Evolutionary conservation across 1,140 invertebrate species (phyloP).

Genomic region (Cyclargus thomasi): DNA sequence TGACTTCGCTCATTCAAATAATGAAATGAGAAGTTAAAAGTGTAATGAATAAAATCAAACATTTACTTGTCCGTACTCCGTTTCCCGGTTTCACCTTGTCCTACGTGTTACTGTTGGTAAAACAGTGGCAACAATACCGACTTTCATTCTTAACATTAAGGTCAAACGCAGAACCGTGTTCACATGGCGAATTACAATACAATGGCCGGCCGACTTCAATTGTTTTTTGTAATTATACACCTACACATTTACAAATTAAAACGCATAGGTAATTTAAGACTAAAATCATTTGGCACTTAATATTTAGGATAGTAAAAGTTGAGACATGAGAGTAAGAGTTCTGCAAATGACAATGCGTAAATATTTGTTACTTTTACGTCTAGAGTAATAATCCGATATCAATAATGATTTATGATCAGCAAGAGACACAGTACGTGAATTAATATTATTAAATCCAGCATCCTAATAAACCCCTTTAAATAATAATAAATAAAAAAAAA

Average conservation of each 20-base stretch:
- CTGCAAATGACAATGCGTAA: neutral
- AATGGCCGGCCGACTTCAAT: constrained; percentile 1
- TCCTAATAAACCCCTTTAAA: too few species aligned
- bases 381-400: too few species aligned
- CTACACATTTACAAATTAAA: neutral
- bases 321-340: neutral
- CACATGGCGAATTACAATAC: constrained; percentile 10
- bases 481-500: too few species aligned
- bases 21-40: neutral
- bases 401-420: too few species aligned
- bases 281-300: neutral
- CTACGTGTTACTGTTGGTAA: neutral
- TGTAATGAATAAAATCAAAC: neutral
- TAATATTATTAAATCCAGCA: too few species aligned
- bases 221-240: constrained; percentile 1
- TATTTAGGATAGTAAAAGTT: neutral
- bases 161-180: constrained; percentile 2
- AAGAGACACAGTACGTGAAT: too few species aligned
- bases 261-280: neutral
- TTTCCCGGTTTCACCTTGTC: neutral
- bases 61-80: neutral
- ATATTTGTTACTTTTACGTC: neutral
- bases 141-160: constrained; percentile 13
- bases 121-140: constrained; percentile 10
- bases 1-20: too few species aligned